Conservation (phyloP, 2,113 vertebrate genomes). For the Vombatus ursinus region DNA sequence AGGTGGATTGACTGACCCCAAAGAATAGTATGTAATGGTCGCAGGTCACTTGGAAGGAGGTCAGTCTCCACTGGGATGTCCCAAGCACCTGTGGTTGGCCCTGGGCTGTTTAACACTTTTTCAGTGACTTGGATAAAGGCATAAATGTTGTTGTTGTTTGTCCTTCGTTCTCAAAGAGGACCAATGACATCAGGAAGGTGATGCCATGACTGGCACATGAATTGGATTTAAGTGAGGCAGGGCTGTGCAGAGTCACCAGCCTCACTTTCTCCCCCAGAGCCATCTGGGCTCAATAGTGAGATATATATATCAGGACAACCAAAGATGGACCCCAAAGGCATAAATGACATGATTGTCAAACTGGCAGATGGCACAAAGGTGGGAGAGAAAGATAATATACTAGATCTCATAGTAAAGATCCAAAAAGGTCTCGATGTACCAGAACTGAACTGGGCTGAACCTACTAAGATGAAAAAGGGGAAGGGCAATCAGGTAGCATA, state of each 20-base stretch:
- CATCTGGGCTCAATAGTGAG: too few species aligned
- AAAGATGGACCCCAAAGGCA: neutral
- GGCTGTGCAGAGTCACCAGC: too few species aligned
- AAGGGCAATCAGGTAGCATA: too few species aligned
- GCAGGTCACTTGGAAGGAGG: neutral
- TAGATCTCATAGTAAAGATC: neutral
- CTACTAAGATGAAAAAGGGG: neutral
- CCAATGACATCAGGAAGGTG: too few species aligned
- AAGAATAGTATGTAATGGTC: neutral
- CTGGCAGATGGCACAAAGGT: neutral
- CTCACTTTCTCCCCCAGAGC: too few species aligned
- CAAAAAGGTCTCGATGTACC: neutral
- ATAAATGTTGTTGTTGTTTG: too few species aligned
- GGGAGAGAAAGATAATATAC: neutral
- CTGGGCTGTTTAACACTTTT: neutral
- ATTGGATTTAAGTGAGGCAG: too few species aligned
- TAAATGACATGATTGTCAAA: neutral
- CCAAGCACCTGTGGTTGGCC: neutral
- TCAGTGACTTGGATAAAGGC: neutral
- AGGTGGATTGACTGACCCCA: neutral
- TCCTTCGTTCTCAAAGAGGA: too few species aligned
- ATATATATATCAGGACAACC: too few species aligned
- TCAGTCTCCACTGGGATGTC: neutral
- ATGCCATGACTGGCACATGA: too few species aligned
- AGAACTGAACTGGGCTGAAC: neutral